Conservation (phyloP, 2,888 invertebrate species). For the Apocheima hispidaria region DNA sequence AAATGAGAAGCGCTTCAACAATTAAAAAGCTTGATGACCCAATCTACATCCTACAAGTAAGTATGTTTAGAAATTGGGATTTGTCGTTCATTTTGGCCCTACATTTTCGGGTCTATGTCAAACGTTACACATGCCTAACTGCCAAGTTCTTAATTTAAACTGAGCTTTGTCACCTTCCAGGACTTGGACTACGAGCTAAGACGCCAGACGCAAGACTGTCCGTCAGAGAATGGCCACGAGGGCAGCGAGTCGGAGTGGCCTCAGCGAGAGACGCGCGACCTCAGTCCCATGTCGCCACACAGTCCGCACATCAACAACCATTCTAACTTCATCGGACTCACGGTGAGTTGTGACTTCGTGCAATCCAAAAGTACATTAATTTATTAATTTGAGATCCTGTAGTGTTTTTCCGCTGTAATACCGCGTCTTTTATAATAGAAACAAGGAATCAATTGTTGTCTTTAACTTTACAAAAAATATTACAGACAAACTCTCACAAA, state of each 20-base stretch:
- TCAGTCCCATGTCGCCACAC: conserved; percentile 87
- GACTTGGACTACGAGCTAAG: conserved; percentile 93
- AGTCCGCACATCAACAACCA: conserved; percentile 79
- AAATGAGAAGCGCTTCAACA: too few relatives aligned
- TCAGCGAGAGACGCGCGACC: conserved; percentile 84
- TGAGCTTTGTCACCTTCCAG: conserved; percentile 60
- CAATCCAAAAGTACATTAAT: not conserved
- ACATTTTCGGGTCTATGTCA: not conserved
- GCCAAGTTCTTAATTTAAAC: too few relatives aligned
- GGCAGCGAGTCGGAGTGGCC: conserved; percentile 89
- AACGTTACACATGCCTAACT: not conserved
- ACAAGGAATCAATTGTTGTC: too few relatives aligned
- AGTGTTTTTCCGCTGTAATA: too few relatives aligned
- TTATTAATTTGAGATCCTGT: too few relatives aligned
- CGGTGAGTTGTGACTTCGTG: conserved; percentile 64
- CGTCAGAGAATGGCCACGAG: conserved; percentile 85
- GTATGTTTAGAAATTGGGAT: too few relatives aligned
- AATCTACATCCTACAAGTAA: too few relatives aligned
- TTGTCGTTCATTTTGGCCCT: too few relatives aligned
- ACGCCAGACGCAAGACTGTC: conserved; percentile 87
- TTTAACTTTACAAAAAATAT: too few relatives aligned
- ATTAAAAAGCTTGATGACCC: too few relatives aligned
- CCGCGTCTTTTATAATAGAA: too few relatives aligned
- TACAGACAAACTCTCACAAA: too few relatives aligned
- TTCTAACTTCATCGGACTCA: conserved; percentile 84